Evolutionary conservation across 2,797 vertebrate species (phyloP).

Genomic region (Aldrovandia affinis): DNA sequence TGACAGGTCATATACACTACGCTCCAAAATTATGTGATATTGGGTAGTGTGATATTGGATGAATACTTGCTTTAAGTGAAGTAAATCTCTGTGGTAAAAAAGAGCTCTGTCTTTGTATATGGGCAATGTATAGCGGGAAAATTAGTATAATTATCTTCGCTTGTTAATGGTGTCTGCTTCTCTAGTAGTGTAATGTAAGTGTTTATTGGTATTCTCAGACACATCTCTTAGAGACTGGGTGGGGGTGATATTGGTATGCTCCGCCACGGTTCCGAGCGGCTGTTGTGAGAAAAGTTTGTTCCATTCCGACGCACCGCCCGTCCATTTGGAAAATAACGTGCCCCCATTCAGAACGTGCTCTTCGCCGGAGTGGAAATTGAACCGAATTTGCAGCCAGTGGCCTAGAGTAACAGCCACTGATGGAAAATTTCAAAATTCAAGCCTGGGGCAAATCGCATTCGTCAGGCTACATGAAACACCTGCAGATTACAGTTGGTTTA

Average conservation of each 20-base stretch:
- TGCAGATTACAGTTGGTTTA: neutral
- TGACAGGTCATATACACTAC: no score
- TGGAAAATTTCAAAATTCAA: neutral
- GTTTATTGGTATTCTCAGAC: neutral
- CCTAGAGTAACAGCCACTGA: no score
- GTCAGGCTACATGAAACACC: neutral
- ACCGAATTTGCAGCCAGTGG: neutral
- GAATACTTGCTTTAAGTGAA: neutral
- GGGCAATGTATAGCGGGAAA: neutral
- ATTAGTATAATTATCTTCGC: neutral
- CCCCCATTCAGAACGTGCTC: neutral
- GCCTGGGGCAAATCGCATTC: neutral
- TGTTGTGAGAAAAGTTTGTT: conserved; percentile 2
- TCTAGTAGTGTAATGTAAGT: neutral
- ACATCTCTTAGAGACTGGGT: neutral
- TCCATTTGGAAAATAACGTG: neutral
- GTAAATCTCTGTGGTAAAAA: neutral
- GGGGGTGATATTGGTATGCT: neutral
- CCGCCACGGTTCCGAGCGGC: neutral
- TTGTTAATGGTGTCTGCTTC: neutral
- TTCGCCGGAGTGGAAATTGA: neutral
- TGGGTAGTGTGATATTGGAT: no score
- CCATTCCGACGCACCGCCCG: neutral
- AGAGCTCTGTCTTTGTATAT: neutral
- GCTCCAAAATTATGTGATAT: no score